phyloP scores from a whole-genome alignment of 2,888 invertebrate genomes.

The Drosophila phalerata region DNA sequence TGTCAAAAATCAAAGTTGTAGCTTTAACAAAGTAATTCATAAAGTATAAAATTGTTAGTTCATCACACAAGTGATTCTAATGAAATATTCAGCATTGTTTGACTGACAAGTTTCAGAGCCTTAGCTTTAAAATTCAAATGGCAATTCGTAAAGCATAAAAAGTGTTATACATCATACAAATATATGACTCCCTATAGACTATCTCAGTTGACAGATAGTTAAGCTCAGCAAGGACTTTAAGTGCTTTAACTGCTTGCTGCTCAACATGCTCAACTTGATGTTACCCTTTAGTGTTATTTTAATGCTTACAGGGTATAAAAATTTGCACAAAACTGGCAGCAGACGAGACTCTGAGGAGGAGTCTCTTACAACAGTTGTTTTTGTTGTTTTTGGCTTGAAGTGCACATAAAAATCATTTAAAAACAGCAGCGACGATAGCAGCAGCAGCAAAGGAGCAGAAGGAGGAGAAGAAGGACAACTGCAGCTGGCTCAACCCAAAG shows the following conservation, averaged over 20 bases:
- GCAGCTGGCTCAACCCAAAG: conserved; percentile 43
- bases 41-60: too few relatives aligned
- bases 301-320: conserved; percentile 44
- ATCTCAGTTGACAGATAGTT: conserved; percentile 10
- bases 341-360: conserved; percentile 2
- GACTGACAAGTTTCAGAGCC: not conserved
- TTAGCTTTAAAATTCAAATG: not conserved
- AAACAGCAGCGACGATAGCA: conserved; percentile 60
- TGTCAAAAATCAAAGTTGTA: not conserved
- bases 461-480: conserved; percentile 8
- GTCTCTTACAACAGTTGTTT: conserved; percentile 11
- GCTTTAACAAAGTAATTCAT: not conserved
- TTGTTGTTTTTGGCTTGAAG: conserved; percentile 53
- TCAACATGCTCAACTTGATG: conserved; percentile 11
- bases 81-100: not conserved
- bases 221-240: conserved; percentile 1
- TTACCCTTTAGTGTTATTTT: conserved; percentile 16
- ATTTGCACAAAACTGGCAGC: conserved; percentile 23
- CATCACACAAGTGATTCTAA: not conserved
- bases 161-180: not conserved
- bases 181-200: not conserved
- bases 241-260: conserved; percentile 6
- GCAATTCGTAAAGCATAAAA: not conserved
- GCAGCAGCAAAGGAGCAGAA: conserved; percentile 6
- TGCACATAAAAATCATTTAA: conserved; percentile 81